Evolutionary conservation across 1,140 invertebrate genomes (phyloP).

Genomic region (Bradynema listronoti): DNA sequence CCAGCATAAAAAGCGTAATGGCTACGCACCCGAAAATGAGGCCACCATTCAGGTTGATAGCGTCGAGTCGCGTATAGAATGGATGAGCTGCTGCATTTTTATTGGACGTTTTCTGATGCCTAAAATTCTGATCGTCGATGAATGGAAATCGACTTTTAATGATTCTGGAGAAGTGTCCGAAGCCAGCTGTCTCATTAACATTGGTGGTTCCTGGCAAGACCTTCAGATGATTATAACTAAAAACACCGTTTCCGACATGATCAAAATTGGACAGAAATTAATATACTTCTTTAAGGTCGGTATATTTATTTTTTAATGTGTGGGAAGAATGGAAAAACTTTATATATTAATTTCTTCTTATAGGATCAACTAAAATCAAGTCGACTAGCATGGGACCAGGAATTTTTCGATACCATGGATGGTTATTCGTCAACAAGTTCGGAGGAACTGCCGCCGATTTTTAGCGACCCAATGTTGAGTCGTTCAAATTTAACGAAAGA

Average conservation of each 20-base stretch:
- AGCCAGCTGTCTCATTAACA: slow-evolving; percentile 35
- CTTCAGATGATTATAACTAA: slow-evolving; percentile 52
- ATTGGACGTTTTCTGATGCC: slow-evolving; percentile 42
- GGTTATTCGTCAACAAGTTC: too few species aligned
- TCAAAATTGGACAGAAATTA: slow-evolving; percentile 46
- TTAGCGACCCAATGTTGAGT: too few species aligned
- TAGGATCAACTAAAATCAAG: slow-evolving; percentile 47
- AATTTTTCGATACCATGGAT: too few species aligned
- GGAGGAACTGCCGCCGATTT: too few species aligned
- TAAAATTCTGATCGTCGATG: slow-evolving; percentile 33
- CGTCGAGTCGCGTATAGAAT: slow-evolving; percentile 45
- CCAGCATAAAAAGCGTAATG: slow-evolving; percentile 24
- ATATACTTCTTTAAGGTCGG: slow-evolving; percentile 44
- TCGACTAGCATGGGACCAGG: slow-evolving; percentile 13
- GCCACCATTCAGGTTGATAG: slow-evolving; percentile 33
- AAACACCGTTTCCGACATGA: slow-evolving; percentile 43
- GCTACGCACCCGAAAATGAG: slow-evolving; percentile 43
- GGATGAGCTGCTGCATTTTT: slow-evolving; percentile 50
- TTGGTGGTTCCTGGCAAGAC: slow-evolving; percentile 42
- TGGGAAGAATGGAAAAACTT: background rate
- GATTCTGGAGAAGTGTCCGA: slow-evolving; percentile 27
- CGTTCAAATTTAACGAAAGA: too few species aligned
- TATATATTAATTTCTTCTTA: slow-evolving; percentile 5
- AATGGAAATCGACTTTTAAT: slow-evolving; percentile 28
- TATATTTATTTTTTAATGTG: background rate